phyloP scores from a whole-genome alignment of 2,888 invertebrate species.

The Calameuta filiformis region DNA sequence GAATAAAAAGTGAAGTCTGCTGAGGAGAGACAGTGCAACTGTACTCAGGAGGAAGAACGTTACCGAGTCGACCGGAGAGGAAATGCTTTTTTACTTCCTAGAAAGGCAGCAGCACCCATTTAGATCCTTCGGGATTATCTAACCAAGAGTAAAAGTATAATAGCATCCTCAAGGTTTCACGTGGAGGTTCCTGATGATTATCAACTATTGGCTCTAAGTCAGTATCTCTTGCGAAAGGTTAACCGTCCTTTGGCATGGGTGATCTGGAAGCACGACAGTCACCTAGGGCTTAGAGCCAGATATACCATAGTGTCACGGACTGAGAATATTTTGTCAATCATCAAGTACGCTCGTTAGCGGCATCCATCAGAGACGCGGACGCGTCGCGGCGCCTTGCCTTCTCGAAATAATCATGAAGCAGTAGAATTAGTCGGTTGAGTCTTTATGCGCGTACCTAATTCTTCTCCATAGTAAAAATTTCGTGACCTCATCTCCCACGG shows the following conservation, averaged over 20 bases:
- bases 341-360: slow-evolving; percentile 58
- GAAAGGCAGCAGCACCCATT: background rate
- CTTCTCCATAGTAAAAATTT: background rate
- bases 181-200: background rate
- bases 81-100: background rate
- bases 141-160: background rate
- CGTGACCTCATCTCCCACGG: background rate
- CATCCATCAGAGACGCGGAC: slow-evolving; percentile 46
- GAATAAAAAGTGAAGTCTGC: background rate
- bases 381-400: slow-evolving; percentile 29
- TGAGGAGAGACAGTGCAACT: background rate
- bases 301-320: slow-evolving; percentile 21
- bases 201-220: background rate
- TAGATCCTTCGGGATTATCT: background rate
- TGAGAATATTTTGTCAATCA: slow-evolving; percentile 63
- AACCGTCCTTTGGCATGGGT: slow-evolving; percentile 3
- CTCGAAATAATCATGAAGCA: slow-evolving; percentile 27
- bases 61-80: background rate
- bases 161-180: background rate
- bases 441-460: background rate
- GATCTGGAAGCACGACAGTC: background rate
- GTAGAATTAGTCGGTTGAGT: background rate
- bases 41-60: background rate
- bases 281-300: slow-evolving; percentile 4
- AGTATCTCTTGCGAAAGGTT: slow-evolving; percentile 3